Base-by-base conservation (phyloP, 1,140 invertebrate species). In the Nilaparvata lugens region DNA sequence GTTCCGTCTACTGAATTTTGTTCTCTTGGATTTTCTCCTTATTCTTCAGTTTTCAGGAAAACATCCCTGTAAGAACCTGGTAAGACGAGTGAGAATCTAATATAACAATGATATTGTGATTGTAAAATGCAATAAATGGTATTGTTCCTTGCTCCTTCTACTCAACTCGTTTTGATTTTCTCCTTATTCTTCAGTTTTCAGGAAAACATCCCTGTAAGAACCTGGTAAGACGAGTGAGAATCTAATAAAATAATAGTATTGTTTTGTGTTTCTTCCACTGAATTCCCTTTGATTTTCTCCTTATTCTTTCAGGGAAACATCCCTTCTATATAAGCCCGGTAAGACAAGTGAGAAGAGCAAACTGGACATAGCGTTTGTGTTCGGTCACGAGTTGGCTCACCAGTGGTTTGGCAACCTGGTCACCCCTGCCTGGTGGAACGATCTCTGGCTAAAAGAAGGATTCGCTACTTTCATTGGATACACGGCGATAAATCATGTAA, bases 361-460 rank as follows among this genome's bases (percentile, higher is more conserved):
- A 24, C 53, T 52, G 38, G 56, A 63, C 45, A 0, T 76, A 16
- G 62, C 60, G 48, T 58, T 58, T 0, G 72, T 82, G 2, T 73
- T 85, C 4, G 71, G 73, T 11, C 79, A 81, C 57, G 79, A 81
- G 67, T 65, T 80, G 31, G 70, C 75, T 13, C 79, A 81, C 62
- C 68, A 73, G 60, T 77, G 74, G 74, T 78, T 78, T 63, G 77
- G 77, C 6, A 76, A 79, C 64, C 63, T 76, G 7, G 76, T 75
- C 58, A 74, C 75, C 31, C 69, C 68, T 7, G 59, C 60, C 45
- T 75, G 68, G 71, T 77, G 74, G 75, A 62, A 69, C 40, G 72
- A 79, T 64, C 69, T 81, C 4, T 82, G 80, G 81, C 68, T 83
- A 0, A 80, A 79, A 62, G 81, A 82, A 61, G 79, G 78, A 25